phyloP scores from a whole-genome alignment of 1,140 invertebrate genomes.

The Daktulosphaira vitifoliae region DNA sequence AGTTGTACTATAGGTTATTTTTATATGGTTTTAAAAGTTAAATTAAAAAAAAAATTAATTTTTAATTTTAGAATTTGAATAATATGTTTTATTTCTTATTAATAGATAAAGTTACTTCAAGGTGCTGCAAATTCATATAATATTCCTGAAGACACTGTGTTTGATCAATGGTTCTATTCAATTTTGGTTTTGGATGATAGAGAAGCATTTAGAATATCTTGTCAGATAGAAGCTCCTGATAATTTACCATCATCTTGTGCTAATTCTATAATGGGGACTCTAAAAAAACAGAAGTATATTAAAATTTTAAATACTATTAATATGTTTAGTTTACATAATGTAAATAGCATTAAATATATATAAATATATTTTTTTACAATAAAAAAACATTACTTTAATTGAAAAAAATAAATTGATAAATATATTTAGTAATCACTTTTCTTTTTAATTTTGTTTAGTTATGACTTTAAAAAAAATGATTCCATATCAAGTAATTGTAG shows the following conservation, averaged over 20 bases:
- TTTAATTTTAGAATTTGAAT: not conserved
- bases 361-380: too few species aligned
- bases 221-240: conserved; percentile 71
- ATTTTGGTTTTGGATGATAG: conserved; percentile 80
- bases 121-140: conserved; percentile 96
- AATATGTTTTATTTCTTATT: conserved; percentile 2
- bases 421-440: not conserved
- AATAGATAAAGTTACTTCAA: conserved; percentile 83
- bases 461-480: conserved; percentile 74
- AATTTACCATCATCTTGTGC: conserved; percentile 37
- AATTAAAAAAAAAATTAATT: too few species aligned
- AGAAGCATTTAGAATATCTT: conserved; percentile 83
- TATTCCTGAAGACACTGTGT: conserved; percentile 69
- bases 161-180: conserved; percentile 88
- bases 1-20: too few species aligned
- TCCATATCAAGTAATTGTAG: conserved; percentile 84
- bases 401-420: too few species aligned
- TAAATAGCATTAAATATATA: too few species aligned
- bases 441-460: conserved; percentile 10
- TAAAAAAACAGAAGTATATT: conserved; percentile 14
- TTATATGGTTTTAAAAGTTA: too few species aligned
- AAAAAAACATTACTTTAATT: too few species aligned
- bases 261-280: not conserved
- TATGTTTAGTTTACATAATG: too few species aligned
- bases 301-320: too few species aligned